phyloP scores from a whole-genome alignment of 1,140 invertebrate species.

The Hormaphis cornu region DNA sequence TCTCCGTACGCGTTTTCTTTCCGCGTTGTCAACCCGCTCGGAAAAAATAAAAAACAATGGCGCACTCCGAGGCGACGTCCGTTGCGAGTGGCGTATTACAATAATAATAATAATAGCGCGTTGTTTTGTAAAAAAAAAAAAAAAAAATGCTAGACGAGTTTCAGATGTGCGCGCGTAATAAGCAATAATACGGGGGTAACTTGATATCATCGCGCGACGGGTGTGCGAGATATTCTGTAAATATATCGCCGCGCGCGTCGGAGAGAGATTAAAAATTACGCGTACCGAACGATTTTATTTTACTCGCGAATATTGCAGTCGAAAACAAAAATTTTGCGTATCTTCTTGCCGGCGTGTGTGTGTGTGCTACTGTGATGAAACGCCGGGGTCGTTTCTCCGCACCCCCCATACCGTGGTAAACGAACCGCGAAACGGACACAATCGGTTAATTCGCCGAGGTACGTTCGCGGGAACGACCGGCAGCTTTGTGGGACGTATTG shows the following conservation, averaged over 20 bases:
- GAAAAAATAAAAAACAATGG: conserved; percentile 30
- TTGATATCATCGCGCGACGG: conserved; percentile 2
- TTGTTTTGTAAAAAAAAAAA: conserved; percentile 8
- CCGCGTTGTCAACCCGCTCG: conserved; percentile 22
- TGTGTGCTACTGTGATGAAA: neutral
- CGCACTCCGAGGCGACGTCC: neutral
- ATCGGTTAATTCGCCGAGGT: conserved; percentile 7
- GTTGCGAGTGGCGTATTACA: neutral
- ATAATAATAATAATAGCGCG: too few relatives aligned
- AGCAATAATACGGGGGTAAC: conserved; percentile 7
- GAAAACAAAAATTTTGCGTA: neutral
- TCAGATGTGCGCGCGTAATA: neutral
- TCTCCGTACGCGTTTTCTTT: neutral
- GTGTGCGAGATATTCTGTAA: conserved; percentile 18
- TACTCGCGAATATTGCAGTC: too few relatives aligned
- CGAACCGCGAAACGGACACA: conserved; percentile 27
- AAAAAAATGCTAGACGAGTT: conserved; percentile 16
- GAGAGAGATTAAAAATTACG: too few relatives aligned
- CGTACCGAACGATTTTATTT: too few relatives aligned
- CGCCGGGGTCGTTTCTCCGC: neutral
- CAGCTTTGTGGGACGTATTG: too few relatives aligned
- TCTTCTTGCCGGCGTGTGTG: neutral
- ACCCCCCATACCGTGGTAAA: neutral
- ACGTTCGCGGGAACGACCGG: conserved; percentile 8
- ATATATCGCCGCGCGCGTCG: too few relatives aligned